A percentile compares a stretch with the other conserved stretches of the same genome.
Conservation (phyloP, 2,797 vertebrate genomes). For the Lagocephalus sceleratus region DNA sequence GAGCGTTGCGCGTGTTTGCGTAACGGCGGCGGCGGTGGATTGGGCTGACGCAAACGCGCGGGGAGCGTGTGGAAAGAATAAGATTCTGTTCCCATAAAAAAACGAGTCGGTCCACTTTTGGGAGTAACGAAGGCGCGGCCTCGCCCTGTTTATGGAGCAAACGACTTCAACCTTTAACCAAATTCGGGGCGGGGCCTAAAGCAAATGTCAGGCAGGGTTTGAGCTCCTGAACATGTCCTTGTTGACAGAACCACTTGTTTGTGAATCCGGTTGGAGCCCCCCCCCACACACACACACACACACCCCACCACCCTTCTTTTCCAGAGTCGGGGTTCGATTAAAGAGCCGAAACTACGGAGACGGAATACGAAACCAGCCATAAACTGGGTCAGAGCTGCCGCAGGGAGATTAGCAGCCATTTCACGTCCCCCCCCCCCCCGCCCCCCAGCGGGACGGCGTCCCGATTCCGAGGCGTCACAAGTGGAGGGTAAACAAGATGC, state of each 20-base stretch:
- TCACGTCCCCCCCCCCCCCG: no score
- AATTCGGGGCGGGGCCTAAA: no score
- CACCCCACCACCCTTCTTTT: no score
- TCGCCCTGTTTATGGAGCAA: neutral
- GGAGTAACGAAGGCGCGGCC: neutral
- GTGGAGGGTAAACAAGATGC: slow-evolving; percentile 13
- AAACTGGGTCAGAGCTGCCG: no score
- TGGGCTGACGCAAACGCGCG: slow-evolving; percentile 25
- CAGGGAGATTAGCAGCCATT: no score
- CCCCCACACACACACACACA: no score
- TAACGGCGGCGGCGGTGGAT: slow-evolving; percentile 30
- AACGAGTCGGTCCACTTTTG: neutral
- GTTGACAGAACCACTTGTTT: neutral
- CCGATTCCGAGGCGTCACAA: slow-evolving; percentile 20
- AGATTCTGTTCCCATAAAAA: neutral
- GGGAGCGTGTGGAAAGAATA: slow-evolving; percentile 1
- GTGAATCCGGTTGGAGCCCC: neutral
- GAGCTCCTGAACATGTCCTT: neutral
- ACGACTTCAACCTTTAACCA: no score
- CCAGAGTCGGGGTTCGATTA: neutral
- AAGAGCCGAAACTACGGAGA: no score
- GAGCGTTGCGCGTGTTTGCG: slow-evolving; percentile 23
- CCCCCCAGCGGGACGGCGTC: no score
- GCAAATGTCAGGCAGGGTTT: no score
- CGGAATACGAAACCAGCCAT: no score